These are phyloP conservation scores for Nebria brevicollis DNA, from an alignment of 2,888 invertebrate species.

Conservation along the genomic window DNA sequence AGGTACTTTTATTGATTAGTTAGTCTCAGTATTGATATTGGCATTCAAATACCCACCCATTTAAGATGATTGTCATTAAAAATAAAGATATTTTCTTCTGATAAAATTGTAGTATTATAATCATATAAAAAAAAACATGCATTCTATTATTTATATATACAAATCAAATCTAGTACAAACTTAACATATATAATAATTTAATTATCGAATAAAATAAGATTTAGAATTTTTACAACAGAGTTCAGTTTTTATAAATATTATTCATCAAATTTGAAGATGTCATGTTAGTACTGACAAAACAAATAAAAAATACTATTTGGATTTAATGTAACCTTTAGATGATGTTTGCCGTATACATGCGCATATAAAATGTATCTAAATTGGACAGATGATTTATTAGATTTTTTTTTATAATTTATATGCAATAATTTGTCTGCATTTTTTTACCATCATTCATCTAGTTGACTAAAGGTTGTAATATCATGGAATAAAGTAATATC, in stretches of 20 bases:
- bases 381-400: background rate
- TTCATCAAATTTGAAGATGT: background rate
- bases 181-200: slow-evolving; percentile 20
- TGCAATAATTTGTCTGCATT: too few species aligned
- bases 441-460: background rate
- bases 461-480: background rate
- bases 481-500: background rate
- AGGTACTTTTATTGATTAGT: background rate
- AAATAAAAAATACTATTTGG: background rate
- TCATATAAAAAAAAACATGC: slow-evolving; percentile 27
- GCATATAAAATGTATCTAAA: background rate
- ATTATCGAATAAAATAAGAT: background rate
- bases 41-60: background rate
- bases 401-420: too few species aligned
- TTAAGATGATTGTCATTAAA: background rate
- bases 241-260: background rate
- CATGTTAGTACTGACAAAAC: background rate
- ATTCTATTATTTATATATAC: slow-evolving; percentile 36
- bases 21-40: background rate
- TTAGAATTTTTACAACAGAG: background rate
- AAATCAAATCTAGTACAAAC: slow-evolving; percentile 37
- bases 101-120: background rate
- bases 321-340: too few species aligned
- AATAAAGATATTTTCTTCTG: slow-evolving; percentile 2
- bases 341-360: background rate